Evolutionary conservation across 2,888 invertebrate genomes (phyloP).

Genomic region (Drosophila atripex): DNA sequence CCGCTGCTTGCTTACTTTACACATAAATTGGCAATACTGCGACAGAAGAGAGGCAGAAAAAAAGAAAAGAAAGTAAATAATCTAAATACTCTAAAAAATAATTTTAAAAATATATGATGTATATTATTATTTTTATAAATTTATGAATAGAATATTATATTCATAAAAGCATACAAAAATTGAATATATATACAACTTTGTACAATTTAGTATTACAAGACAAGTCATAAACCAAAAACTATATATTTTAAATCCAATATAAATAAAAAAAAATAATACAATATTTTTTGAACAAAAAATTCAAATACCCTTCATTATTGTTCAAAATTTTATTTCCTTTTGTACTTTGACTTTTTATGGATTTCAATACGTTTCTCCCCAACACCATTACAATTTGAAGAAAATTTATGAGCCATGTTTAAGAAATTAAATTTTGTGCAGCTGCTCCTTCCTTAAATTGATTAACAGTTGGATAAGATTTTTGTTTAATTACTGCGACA

Average conservation of each 20-base stretch:
- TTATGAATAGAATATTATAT: too few relatives aligned
- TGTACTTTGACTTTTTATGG: constrained; percentile 44
- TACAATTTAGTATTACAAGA: too few relatives aligned
- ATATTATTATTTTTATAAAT: too few relatives aligned
- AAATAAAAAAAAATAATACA: not conserved
- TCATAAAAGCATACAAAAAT: too few relatives aligned
- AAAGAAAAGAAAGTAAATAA: not conserved
- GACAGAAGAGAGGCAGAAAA: constrained; percentile 34
- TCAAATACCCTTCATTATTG: constrained; percentile 2
- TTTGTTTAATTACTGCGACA: constrained; percentile 74
- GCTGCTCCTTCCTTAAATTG: constrained; percentile 51
- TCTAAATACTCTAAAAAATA: not conserved
- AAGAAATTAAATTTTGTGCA: constrained; percentile 59
- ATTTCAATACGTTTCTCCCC: constrained; percentile 39
- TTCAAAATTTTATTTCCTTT: constrained; percentile 28
- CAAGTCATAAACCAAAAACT: too few relatives aligned
- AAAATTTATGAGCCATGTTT: constrained; percentile 71
- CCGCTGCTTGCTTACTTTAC: constrained; percentile 35
- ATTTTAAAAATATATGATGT: not conserved
- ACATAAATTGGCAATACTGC: constrained; percentile 72
- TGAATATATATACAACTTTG: too few relatives aligned
- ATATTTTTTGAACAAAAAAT: too few relatives aligned
- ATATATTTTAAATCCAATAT: not conserved
- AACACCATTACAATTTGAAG: not conserved
- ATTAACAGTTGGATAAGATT: constrained; percentile 61